A percentile compares a stretch with the other conserved stretches of the same genome.
Conservation (phyloP, 2,888 invertebrate species). For the Xylota sylvarum region DNA sequence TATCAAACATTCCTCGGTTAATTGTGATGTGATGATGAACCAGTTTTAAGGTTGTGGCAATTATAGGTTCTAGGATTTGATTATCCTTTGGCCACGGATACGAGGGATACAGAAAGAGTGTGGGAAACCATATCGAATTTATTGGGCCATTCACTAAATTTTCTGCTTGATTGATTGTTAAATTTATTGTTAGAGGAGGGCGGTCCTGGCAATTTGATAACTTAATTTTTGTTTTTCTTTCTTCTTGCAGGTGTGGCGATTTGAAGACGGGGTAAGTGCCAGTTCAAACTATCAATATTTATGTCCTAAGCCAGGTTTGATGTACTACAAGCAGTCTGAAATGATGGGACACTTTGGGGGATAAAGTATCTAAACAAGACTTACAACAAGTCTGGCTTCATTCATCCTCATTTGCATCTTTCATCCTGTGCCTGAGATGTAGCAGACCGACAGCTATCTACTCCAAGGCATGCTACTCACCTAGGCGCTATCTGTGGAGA, state of each 20-base stretch:
- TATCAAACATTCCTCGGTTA: conserved; percentile 51
- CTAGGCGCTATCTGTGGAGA: no score
- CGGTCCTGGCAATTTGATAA: conserved; percentile 49
- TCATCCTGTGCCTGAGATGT: no score
- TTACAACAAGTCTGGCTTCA: no score
- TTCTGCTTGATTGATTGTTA: conserved; percentile 67
- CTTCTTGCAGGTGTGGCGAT: conserved; percentile 51
- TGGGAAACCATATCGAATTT: conserved; percentile 67
- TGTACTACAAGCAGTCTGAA: no score
- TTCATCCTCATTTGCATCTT: no score
- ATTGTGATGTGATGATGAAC: conserved; percentile 64
- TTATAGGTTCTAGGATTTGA: conserved; percentile 59
- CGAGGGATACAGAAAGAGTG: no score
- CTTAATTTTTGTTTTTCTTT: conserved; percentile 30
- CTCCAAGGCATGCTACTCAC: no score
- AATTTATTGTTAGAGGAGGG: conserved; percentile 46
- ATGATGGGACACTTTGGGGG: no score
- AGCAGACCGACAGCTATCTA: no score
- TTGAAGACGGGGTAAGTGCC: conserved; percentile 52
- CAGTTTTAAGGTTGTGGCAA: conserved; percentile 33
- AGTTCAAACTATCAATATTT: no score
- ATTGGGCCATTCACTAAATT: conserved; percentile 43
- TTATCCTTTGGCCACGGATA: conserved; percentile 43
- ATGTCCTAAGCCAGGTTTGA: background rate
- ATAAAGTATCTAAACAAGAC: no score